Conservation (phyloP, 2,888 invertebrate genomes). For the Agriopis leucophaearia region DNA sequence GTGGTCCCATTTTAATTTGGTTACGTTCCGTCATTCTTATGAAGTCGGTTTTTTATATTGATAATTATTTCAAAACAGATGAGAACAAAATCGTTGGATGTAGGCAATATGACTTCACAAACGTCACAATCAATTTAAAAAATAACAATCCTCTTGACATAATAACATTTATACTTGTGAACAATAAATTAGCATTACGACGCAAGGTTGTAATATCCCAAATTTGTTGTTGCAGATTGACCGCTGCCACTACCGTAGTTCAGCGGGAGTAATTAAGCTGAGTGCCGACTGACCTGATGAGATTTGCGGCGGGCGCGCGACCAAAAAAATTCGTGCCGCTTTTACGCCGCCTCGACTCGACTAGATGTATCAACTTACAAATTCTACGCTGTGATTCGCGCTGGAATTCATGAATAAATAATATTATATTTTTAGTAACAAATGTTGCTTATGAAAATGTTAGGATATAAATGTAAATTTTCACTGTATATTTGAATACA, state of each 20-base stretch:
- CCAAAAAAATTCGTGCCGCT: slow-evolving; percentile 37
- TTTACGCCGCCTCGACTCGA: slow-evolving; percentile 24
- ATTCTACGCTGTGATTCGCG: slow-evolving; percentile 18
- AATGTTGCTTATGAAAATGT: slow-evolving; percentile 1
- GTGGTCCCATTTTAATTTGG: too few relatives aligned
- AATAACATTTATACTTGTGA: too few relatives aligned
- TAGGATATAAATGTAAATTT: not conserved
- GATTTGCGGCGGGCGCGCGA: slow-evolving; percentile 36
- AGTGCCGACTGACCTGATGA: slow-evolving; percentile 39
- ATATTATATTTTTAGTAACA: not conserved
- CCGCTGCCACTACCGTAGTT: slow-evolving; percentile 13
- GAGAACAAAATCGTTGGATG: too few relatives aligned
- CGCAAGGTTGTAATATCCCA: not conserved
- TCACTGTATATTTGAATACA: slow-evolving; percentile 8
- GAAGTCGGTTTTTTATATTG: too few relatives aligned
- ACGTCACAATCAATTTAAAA: too few relatives aligned
- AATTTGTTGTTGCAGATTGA: slow-evolving; percentile 15
- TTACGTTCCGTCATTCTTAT: too few relatives aligned
- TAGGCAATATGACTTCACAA: too few relatives aligned
- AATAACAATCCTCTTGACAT: too few relatives aligned
- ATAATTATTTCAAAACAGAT: too few relatives aligned
- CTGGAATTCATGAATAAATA: not conserved
- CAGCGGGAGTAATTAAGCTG: slow-evolving; percentile 23
- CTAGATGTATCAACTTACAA: slow-evolving; percentile 11
- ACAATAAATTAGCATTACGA: too few relatives aligned